Percentiles rank a stretch among this genome's conserved stretches.
phyloP scores from a whole-genome alignment of 1,140 invertebrate species.

The Arion vulgaris region DNA sequence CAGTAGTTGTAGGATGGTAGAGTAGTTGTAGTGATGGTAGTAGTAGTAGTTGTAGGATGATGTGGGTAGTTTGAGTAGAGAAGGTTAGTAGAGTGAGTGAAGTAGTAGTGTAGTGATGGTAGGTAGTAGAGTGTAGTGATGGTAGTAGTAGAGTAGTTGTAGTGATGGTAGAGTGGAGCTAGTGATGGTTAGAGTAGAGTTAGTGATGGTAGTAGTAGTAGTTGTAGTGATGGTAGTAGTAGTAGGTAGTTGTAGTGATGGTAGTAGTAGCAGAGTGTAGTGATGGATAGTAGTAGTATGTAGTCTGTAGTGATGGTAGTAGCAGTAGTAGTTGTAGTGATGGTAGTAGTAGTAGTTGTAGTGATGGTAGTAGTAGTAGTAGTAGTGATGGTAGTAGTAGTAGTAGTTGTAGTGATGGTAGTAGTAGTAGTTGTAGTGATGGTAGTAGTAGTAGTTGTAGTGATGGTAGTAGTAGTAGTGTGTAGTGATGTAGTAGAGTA shows the following conservation, averaged over 20 bases:
- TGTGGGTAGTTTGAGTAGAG: too few relatives aligned
- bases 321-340: conserved; percentile 36
- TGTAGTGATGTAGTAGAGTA: background rate
- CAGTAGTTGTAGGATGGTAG: too few relatives aligned
- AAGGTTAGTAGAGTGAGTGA: too few relatives aligned
- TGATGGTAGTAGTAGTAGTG: conserved; percentile 26
- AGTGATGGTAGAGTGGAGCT: too few relatives aligned
- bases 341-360: conserved; percentile 15
- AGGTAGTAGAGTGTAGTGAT: too few relatives aligned
- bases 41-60: too few relatives aligned
- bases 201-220: background rate
- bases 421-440: background rate
- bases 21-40: too few relatives aligned
- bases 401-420: conserved; percentile 10
- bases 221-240: conserved; percentile 17
- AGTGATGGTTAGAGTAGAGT: too few relatives aligned
- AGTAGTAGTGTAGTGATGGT: too few relatives aligned
- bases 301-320: conserved; percentile 6
- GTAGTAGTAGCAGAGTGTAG: conserved; percentile 5
- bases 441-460: conserved; percentile 2
- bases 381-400: background rate
- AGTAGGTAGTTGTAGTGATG: conserved; percentile 22
- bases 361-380: background rate
- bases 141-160: too few relatives aligned
- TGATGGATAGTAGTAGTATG: conserved; percentile 17